Conservation (phyloP, 2,888 invertebrate species). For the Tetheella fluctuosa region DNA sequence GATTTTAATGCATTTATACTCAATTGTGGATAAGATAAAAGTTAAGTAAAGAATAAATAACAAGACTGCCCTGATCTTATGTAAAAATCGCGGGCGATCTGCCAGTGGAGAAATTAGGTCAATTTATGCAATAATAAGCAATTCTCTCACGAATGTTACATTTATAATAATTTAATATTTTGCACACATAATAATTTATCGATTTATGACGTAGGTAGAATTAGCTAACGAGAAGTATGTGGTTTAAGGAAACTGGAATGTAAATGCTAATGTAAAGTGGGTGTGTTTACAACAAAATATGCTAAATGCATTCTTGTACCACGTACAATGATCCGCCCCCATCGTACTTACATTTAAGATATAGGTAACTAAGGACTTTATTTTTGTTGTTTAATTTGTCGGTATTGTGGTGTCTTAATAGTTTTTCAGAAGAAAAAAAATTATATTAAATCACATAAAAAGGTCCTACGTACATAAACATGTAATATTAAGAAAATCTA, state of each 20-base stretch:
- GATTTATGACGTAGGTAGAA: constrained; percentile 14
- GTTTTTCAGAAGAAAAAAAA: too few species aligned
- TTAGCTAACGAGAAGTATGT: background rate
- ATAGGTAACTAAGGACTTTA: background rate
- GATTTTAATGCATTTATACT: too few species aligned
- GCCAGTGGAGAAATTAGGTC: constrained; percentile 42
- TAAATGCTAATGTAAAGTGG: constrained; percentile 6
- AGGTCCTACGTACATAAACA: too few species aligned
- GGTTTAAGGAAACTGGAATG: constrained; percentile 5
- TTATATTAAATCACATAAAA: too few species aligned
- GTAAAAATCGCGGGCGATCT: constrained; percentile 24
- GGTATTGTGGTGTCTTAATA: too few species aligned
- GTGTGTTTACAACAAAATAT: constrained; percentile 5
- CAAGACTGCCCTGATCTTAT: background rate
- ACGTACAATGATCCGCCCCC: constrained; percentile 1
- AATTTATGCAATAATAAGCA: constrained; percentile 28
- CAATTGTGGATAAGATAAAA: too few species aligned
- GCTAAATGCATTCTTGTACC: background rate
- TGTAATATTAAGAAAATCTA: constrained; percentile 13
- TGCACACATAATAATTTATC: too few species aligned
- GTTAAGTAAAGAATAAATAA: background rate
- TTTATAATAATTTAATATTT: constrained; percentile 21
- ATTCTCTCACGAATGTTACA: constrained; percentile 28
- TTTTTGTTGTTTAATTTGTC: too few species aligned
- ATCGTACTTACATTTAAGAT: background rate